Conservation (phyloP, 1,140 invertebrate species). For the Kradibia gibbosae region DNA sequence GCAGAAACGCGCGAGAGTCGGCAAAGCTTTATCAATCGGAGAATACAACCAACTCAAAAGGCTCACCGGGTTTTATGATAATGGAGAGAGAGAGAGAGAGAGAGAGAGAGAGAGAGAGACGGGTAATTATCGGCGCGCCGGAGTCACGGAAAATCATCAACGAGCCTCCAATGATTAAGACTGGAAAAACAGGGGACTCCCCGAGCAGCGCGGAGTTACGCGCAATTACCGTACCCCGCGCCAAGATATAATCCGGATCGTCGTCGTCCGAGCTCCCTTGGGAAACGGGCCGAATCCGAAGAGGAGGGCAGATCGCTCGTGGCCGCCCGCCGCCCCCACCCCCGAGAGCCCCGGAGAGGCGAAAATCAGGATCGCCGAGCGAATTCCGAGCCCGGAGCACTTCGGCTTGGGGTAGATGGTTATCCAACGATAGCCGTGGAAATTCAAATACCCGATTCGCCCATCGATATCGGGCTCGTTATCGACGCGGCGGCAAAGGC, state of each 20-base stretch:
- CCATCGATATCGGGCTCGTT: too few species aligned
- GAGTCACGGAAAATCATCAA: neutral
- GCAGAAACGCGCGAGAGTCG: too few species aligned
- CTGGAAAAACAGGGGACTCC: constrained; percentile 22
- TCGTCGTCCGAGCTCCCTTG: neutral
- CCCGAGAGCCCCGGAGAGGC: constrained; percentile 51
- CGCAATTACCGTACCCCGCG: neutral
- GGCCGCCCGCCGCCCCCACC: too few species aligned
- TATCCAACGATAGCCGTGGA: constrained; percentile 62
- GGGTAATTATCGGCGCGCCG: constrained; percentile 51
- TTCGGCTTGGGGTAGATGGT: constrained; percentile 53
- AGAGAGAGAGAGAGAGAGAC: too few species aligned
- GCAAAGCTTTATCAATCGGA: too few species aligned
- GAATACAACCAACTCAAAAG: too few species aligned
- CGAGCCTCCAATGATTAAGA: constrained; percentile 66
- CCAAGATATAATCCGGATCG: constrained; percentile 49
- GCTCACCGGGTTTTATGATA: too few species aligned
- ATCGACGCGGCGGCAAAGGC: too few species aligned
- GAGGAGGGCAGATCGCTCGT: neutral
- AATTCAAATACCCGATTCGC: constrained; percentile 49
- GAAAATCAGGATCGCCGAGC: constrained; percentile 36
- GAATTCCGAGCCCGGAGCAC: neutral
- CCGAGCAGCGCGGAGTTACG: neutral
- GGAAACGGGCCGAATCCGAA: neutral
- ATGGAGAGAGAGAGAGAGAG: too few species aligned